Evolutionary conservation across 1,140 invertebrate genomes (phyloP).

Genomic region (Brachionus paranguensis): DNA sequence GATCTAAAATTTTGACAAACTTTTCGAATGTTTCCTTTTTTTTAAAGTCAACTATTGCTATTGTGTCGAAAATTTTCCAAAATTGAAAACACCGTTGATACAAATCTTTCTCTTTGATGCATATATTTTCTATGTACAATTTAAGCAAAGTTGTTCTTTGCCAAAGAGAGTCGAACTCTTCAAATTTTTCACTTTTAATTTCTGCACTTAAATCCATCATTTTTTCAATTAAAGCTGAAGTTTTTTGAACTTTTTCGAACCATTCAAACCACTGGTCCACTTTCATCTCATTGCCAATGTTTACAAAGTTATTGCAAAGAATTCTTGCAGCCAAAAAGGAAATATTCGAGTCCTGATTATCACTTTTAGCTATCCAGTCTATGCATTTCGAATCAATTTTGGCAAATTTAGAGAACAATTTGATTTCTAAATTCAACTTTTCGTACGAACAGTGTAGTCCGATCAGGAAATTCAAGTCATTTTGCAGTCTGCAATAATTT

Average conservation of each 20-base stretch:
- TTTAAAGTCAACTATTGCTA: background rate
- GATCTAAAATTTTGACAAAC: background rate
- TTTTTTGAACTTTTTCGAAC: constrained; percentile 15
- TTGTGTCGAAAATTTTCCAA: background rate
- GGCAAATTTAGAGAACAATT: constrained; percentile 4
- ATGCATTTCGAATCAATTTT: background rate
- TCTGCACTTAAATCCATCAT: background rate
- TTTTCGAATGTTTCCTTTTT: background rate
- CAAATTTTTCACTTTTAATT: background rate
- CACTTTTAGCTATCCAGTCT: background rate
- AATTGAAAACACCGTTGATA: background rate
- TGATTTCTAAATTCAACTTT: background rate
- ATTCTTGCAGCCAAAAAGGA: background rate
- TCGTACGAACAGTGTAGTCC: background rate
- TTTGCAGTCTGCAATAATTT: background rate
- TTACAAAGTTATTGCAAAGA: background rate
- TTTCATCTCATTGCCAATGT: background rate
- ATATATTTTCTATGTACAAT: constrained; percentile 21
- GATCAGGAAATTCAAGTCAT: background rate
- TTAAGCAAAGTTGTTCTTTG: background rate
- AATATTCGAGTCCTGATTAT: background rate
- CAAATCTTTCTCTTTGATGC: background rate
- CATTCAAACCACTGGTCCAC: background rate
- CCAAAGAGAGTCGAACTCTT: constrained; percentile 7
- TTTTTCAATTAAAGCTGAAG: background rate